Conservation (phyloP, 2,888 invertebrate species). For the Apotomis betuletana region DNA sequence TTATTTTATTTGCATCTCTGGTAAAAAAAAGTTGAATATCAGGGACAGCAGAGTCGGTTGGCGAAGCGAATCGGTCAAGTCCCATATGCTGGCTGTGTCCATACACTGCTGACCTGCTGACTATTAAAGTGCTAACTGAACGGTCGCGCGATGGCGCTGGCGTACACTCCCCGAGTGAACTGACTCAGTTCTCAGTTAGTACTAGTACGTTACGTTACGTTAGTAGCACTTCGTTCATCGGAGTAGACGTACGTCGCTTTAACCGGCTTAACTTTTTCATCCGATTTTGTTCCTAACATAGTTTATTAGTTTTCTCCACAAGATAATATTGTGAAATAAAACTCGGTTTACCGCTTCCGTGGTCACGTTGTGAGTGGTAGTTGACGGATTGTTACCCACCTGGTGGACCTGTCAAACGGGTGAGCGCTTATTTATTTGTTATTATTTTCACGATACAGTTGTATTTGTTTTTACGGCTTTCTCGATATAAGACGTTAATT, state of each 20-base stretch:
- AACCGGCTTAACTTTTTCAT: conserved; percentile 25
- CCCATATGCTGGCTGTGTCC: conserved; percentile 51
- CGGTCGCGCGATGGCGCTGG: conserved; percentile 50
- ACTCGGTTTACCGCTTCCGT: conserved; percentile 51
- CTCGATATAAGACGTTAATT: background rate
- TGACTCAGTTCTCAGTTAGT: background rate
- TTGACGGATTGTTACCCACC: conserved; percentile 49
- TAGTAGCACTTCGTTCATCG: conserved; percentile 57
- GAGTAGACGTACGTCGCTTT: conserved; percentile 45
- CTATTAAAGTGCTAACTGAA: too few relatives aligned
- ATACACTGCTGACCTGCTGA: conserved; percentile 6
- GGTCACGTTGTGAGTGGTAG: conserved; percentile 65
- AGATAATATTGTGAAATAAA: conserved; percentile 78
- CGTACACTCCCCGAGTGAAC: conserved; percentile 37
- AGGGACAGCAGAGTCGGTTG: conserved; percentile 46
- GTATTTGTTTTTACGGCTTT: conserved; percentile 48
- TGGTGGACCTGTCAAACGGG: conserved; percentile 45
- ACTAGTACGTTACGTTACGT: conserved; percentile 2
- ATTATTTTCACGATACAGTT: background rate
- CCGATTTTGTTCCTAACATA: conserved; percentile 53
- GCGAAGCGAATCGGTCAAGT: conserved; percentile 68
- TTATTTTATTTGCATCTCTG: too few relatives aligned
- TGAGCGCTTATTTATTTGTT: conserved; percentile 54
- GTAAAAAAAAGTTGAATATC: background rate
- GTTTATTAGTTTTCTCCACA: conserved; percentile 73